phyloP scores from a whole-genome alignment of 35 echinoderm and acorn worm genomes.

The Heliocidaris tuberculata region DNA sequence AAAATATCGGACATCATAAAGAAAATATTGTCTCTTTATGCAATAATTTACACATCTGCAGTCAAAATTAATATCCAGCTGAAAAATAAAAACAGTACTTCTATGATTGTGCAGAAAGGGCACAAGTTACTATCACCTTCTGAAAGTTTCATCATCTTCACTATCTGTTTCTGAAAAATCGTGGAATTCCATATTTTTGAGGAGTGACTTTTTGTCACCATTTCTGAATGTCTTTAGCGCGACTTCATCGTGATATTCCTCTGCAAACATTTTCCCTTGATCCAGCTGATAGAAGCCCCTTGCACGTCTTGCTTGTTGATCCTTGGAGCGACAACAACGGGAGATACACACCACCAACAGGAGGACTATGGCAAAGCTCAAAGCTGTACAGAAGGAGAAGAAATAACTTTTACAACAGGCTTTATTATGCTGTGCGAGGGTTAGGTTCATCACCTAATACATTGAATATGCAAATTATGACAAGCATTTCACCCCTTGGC shows the following conservation, averaged over 20 bases:
- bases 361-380: slow-evolving; percentile 57
- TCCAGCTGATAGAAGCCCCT: slow-evolving; percentile 94
- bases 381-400: slow-evolving; percentile 55
- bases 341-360: slow-evolving; percentile 66
- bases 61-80: background rate
- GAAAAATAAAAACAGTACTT: background rate
- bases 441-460: too few relatives aligned
- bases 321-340: slow-evolving; percentile 40
- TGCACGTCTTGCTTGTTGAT: slow-evolving; percentile 43
- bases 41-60: background rate
- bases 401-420: background rate
- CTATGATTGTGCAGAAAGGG: background rate
- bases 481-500: too few relatives aligned
- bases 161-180: slow-evolving; percentile 72
- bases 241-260: slow-evolving; percentile 83
- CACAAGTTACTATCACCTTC: background rate
- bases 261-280: slow-evolving; percentile 71
- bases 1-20: background rate
- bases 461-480: too few relatives aligned
- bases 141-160: slow-evolving; percentile 62
- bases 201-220: slow-evolving; percentile 47
- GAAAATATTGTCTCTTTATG: background rate
- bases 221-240: slow-evolving; percentile 70
- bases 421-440: too few relatives aligned
- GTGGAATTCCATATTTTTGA: slow-evolving; percentile 75